phyloP scores from a whole-genome alignment of 2,113 vertebrate species.

The Chrysemys picta region DNA sequence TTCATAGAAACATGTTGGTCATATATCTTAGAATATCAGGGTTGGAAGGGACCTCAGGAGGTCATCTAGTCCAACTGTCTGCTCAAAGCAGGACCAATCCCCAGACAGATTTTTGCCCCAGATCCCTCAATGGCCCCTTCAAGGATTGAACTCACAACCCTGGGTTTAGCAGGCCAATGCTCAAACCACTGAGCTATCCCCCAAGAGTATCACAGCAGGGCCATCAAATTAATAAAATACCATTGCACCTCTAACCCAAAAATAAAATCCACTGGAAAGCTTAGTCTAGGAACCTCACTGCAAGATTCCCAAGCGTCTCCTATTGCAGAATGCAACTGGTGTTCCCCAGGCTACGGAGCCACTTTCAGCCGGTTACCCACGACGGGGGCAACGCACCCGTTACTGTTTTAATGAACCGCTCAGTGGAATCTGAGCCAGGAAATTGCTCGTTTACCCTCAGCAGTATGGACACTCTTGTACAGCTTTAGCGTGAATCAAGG shows the following conservation, averaged over 20 bases:
- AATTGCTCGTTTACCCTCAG: neutral
- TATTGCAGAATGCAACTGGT: neutral
- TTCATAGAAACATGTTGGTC: neutral
- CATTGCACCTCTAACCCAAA: neutral
- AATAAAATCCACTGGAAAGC: neutral
- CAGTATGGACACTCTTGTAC: neutral
- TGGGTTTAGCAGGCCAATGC: no score
- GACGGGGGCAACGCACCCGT: neutral
- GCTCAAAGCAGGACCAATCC: no score
- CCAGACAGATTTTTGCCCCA: no score
- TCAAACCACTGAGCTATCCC: neutral
- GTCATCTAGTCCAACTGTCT: no score
- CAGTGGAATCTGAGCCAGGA: neutral
- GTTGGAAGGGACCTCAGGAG: no score
- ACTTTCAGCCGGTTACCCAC: neutral
- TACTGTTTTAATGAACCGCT: neutral
- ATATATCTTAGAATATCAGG: no score
- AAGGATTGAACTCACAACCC: no score
- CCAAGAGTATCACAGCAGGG: slow-evolving; percentile 10
- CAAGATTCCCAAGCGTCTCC: neutral
- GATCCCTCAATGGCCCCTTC: no score
- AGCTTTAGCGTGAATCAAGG: neutral
- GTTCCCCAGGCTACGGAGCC: neutral
- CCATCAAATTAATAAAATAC: neutral
- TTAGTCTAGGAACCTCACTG: neutral